A percentile compares a stretch with the other conserved stretches of the same genome.
These are phyloP conservation scores for Oryzias woworae DNA, from an alignment of 2,113 vertebrate species.

Conservation along the genomic window DNA sequence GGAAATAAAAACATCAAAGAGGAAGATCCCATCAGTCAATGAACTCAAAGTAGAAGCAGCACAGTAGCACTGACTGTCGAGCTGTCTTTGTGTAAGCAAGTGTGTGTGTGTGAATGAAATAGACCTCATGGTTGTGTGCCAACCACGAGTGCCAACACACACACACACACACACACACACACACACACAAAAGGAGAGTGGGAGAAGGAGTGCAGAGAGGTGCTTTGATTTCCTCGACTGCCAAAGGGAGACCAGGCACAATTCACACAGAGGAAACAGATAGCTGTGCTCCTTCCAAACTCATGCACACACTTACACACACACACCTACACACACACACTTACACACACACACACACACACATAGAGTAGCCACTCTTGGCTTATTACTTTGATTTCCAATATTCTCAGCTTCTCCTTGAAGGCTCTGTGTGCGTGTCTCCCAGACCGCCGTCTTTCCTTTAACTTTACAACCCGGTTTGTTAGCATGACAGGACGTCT, in stretches of 20 bases:
- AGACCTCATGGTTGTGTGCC: constrained; percentile 44
- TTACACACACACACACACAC: constrained; percentile 12
- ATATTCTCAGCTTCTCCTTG: constrained; percentile 31
- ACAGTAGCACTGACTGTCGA: constrained; percentile 55
- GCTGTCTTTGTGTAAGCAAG: constrained; percentile 35
- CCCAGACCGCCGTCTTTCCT: constrained; percentile 11
- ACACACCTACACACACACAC: constrained; percentile 10
- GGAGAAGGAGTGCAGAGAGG: constrained; percentile 40
- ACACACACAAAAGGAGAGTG: constrained; percentile 22
- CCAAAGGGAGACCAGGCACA: constrained; percentile 34
- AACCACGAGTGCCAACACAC: constrained; percentile 48
- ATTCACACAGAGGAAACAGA: constrained; percentile 51
- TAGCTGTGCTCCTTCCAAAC: constrained; percentile 25
- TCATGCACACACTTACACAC: constrained; percentile 10
- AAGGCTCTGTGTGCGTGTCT: constrained; percentile 12
- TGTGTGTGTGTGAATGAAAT: constrained; percentile 31
- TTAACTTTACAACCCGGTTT: constrained; percentile 36
- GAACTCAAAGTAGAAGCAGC: constrained; percentile 55
- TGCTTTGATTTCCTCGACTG: constrained; percentile 53
- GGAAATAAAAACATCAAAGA: constrained; percentile 10
- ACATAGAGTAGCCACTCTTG: not conserved
- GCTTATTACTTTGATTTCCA: constrained; percentile 24
- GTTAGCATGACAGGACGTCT: constrained; percentile 34
- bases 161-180: constrained; percentile 23
- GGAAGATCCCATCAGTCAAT: constrained; percentile 54